Conservation (phyloP, 2,113 vertebrate genomes). For the Lontra canadensis region DNA sequence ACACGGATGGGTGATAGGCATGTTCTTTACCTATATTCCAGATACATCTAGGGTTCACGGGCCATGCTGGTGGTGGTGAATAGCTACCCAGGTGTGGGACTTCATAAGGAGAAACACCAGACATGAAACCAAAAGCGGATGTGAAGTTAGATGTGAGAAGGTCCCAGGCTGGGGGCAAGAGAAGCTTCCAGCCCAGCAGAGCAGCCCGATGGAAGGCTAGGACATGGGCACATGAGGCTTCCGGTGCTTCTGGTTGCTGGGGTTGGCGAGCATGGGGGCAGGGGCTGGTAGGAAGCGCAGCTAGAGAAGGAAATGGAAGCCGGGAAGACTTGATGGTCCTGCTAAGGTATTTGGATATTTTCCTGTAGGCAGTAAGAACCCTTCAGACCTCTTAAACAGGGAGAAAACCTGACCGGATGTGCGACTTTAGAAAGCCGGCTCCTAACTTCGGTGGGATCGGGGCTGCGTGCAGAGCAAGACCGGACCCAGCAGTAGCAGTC, state of each 20-base stretch:
- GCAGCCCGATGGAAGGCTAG: neutral
- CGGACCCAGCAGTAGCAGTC: neutral
- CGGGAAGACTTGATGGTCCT: neutral
- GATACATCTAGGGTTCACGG: neutral
- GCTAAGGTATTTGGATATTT: neutral
- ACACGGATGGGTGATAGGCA: too few species aligned
- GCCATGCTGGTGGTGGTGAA: neutral
- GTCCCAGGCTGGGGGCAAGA: neutral
- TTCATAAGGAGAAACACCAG: neutral
- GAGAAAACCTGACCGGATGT: neutral
- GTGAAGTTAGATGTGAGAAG: neutral
- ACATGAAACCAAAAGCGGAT: neutral
- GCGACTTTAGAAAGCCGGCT: neutral
- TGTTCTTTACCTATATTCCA: neutral
- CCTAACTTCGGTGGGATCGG: neutral
- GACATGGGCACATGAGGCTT: rapidly evolving
- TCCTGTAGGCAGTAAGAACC: neutral
- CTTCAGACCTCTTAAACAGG: neutral
- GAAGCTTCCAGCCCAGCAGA: neutral
- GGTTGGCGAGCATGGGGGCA: neutral
- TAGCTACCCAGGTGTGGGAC: neutral
- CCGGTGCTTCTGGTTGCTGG: neutral
- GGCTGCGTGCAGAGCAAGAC: neutral
- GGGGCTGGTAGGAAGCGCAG: neutral
- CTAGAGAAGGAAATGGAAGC: neutral